Evolutionary conservation across 2,888 invertebrate genomes (phyloP).

Genomic region (Sminthurides aquaticus): DNA sequence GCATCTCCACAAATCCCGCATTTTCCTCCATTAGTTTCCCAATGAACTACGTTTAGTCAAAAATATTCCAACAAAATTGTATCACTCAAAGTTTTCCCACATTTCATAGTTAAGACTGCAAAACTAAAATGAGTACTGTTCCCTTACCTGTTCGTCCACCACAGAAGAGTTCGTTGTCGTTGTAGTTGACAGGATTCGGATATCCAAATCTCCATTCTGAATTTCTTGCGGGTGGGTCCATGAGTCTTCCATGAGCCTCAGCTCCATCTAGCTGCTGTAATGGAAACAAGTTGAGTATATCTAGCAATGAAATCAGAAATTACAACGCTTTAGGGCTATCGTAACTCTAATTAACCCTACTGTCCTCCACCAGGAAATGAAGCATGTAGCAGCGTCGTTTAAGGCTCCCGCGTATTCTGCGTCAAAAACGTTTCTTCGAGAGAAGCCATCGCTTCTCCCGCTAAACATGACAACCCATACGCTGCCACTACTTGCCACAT

Average conservation of each 20-base stretch:
- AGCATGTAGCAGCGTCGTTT: no score
- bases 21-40: slow-evolving; percentile 53
- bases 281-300: not conserved
- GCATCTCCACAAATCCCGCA: slow-evolving; percentile 90
- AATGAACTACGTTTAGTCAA: slow-evolving; percentile 14
- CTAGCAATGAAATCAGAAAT: not conserved
- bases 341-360: no score
- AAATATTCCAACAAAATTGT: not conserved
- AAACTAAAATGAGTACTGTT: no score
- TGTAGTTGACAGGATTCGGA: slow-evolving; percentile 88
- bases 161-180: slow-evolving; percentile 88
- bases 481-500: no score
- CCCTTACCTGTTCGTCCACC: slow-evolving; percentile 77
- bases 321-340: no score
- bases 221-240: slow-evolving; percentile 88
- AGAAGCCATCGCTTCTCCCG: no score
- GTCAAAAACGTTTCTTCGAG: no score
- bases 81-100: no score
- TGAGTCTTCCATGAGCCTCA: slow-evolving; percentile 70
- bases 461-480: no score
- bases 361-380: no score
- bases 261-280: not conserved
- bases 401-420: no score
- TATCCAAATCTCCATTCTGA: slow-evolving; percentile 93
- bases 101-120: no score